These are phyloP conservation scores for honey bee (Apis mellifera) DNA, from an alignment of 1,140 invertebrate species.

Conservation along the genomic window Amel_HAv3.1 CM009939.2:11648001-11648500, in stretches of 20 bases:
- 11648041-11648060: not conserved
- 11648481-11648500: slow-evolving; percentile 61
- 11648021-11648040: not conserved
- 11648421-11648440: slow-evolving; percentile 73
- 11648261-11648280: slow-evolving; percentile 9
- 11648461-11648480: slow-evolving; percentile 37
- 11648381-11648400: slow-evolving; percentile 73
- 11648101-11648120: slow-evolving; percentile 66
- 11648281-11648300: no score
- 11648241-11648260: slow-evolving; percentile 45
- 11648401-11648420: slow-evolving; percentile 80
- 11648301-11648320: slow-evolving; percentile 73
- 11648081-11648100: slow-evolving; percentile 69
- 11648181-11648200: slow-evolving; percentile 29
- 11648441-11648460: slow-evolving; percentile 45
- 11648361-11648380: slow-evolving; percentile 79
- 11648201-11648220: slow-evolving; percentile 44
- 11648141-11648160: slow-evolving; percentile 52
- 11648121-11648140: slow-evolving; percentile 46
- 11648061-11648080: slow-evolving; percentile 53
- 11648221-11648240: slow-evolving; percentile 39
- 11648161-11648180: slow-evolving; percentile 36
- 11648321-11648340: slow-evolving; percentile 82
- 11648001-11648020: not conserved
- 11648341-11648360: slow-evolving; percentile 82